Evolutionary conservation across 2,797 vertebrate species (phyloP).

Genomic region (Acrocephalus scirpaceus): DNA sequence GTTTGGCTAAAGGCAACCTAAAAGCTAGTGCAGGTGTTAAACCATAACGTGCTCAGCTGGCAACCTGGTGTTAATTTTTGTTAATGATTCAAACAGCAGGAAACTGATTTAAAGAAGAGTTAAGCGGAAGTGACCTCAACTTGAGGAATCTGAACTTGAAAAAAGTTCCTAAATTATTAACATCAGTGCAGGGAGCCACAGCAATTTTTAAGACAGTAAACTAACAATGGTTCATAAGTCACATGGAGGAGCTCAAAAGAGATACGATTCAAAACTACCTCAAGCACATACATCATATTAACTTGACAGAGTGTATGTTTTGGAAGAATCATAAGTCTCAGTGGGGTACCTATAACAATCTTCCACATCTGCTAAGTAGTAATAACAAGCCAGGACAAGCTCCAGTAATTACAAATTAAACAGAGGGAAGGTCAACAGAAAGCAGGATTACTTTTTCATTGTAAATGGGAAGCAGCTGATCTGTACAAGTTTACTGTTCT

Average conservation of each 20-base stretch:
- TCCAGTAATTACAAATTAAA: neutral
- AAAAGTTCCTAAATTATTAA: neutral
- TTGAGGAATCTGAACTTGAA: neutral
- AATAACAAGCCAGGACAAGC: neutral
- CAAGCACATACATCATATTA: neutral
- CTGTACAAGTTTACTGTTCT: neutral
- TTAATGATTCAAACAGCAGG: neutral
- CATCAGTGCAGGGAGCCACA: neutral
- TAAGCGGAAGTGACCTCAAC: neutral
- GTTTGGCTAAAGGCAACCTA: neutral
- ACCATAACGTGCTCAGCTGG: neutral
- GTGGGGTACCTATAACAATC: neutral
- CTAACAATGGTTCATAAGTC: neutral
- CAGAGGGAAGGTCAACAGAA: neutral
- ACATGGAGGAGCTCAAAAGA: neutral
- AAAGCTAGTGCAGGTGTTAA: neutral
- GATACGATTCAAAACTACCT: neutral
- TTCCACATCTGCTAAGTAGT: neutral
- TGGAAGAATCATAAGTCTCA: neutral
- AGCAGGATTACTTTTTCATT: neutral
- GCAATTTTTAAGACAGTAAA: neutral
- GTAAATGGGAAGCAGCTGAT: neutral
- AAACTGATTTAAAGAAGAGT: neutral
- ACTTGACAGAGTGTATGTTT: neutral
- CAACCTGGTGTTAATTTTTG: neutral